Evolutionary conservation across 2,888 invertebrate genomes (phyloP).

Genomic region (Uloborus plumipes): DNA sequence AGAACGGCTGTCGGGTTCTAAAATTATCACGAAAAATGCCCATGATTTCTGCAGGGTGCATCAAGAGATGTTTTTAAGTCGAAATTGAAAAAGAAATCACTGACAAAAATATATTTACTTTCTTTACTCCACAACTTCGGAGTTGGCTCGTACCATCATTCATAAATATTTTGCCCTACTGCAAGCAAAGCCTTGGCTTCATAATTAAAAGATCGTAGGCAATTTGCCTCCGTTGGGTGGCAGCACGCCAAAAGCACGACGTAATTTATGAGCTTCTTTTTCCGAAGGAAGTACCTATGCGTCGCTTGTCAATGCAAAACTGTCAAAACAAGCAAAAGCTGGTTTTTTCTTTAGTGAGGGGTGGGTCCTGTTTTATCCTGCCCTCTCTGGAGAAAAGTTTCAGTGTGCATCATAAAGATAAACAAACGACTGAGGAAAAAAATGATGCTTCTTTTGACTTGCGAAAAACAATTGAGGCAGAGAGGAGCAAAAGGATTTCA

Average conservation of each 20-base stretch:
- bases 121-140: constrained; percentile 29
- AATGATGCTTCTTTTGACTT: too few relatives aligned
- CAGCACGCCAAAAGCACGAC: constrained; percentile 38
- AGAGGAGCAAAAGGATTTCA: too few relatives aligned
- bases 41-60: constrained; percentile 23
- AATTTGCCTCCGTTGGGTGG: constrained; percentile 56
- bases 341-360: too few relatives aligned
- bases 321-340: too few relatives aligned
- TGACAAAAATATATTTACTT: constrained; percentile 57
- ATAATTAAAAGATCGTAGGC: constrained; percentile 62
- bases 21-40: constrained; percentile 33
- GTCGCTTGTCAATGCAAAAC: background rate
- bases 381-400: too few relatives aligned
- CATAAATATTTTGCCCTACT: constrained; percentile 59
- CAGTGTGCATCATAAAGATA: too few relatives aligned
- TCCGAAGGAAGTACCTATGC: constrained; percentile 23
- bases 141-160: constrained; percentile 54
- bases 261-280: constrained; percentile 60
- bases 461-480: too few relatives aligned
- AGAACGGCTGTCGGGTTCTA: constrained; percentile 20
- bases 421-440: too few relatives aligned
- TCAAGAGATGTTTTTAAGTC: background rate
- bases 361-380: too few relatives aligned
- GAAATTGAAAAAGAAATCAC: constrained; percentile 20
- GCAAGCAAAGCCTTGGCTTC: constrained; percentile 55